A percentile compares a stretch with the other conserved stretches of the same genome.
Evolutionary conservation across 2,797 vertebrate genomes (phyloP).

Genomic region (Microctenopoma steveboyesi): DNA sequence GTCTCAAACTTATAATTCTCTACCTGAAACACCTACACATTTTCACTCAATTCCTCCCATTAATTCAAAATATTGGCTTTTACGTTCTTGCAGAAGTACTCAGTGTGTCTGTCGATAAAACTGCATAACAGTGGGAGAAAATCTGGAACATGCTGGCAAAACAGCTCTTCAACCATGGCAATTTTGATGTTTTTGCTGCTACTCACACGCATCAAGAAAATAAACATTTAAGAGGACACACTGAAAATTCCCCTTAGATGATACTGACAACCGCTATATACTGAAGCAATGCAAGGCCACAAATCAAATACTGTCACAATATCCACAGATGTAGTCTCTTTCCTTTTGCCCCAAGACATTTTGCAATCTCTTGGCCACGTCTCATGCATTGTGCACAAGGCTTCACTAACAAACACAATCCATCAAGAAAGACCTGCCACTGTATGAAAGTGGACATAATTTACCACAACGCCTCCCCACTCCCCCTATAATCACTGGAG

Average conservation of each 20-base stretch:
- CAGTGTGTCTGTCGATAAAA: not conserved
- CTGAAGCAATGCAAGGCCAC: slow-evolving; percentile 2
- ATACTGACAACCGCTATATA: slow-evolving; percentile 22
- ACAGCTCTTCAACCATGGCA: slow-evolving; percentile 11
- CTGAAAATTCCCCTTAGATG: slow-evolving; percentile 15
- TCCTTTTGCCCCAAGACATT: slow-evolving; percentile 10
- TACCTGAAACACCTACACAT: not conserved
- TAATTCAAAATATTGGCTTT: slow-evolving; percentile 20
- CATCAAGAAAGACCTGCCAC: slow-evolving; percentile 70
- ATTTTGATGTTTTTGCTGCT: slow-evolving; percentile 17
- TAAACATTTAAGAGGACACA: slow-evolving; percentile 31
- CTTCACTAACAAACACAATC: slow-evolving; percentile 70
- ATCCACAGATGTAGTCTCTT: not conserved
- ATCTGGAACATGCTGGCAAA: slow-evolving; percentile 2
- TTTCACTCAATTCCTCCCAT: not conserved
- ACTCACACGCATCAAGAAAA: slow-evolving; percentile 38
- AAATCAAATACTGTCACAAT: slow-evolving; percentile 38
- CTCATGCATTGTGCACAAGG: slow-evolving; percentile 27
- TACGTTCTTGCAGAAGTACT: not conserved
- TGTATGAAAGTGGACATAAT: slow-evolving; percentile 79
- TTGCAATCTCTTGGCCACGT: slow-evolving; percentile 28
- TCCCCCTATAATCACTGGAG: slow-evolving; percentile 74
- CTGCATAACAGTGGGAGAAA: not conserved
- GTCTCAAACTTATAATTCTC: not conserved
- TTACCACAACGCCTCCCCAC: slow-evolving; percentile 68